A percentile compares a stretch with the other conserved stretches of the same genome.
Evolutionary conservation across 2,888 invertebrate species (phyloP).

Genomic region (Agriopis marginaria): DNA sequence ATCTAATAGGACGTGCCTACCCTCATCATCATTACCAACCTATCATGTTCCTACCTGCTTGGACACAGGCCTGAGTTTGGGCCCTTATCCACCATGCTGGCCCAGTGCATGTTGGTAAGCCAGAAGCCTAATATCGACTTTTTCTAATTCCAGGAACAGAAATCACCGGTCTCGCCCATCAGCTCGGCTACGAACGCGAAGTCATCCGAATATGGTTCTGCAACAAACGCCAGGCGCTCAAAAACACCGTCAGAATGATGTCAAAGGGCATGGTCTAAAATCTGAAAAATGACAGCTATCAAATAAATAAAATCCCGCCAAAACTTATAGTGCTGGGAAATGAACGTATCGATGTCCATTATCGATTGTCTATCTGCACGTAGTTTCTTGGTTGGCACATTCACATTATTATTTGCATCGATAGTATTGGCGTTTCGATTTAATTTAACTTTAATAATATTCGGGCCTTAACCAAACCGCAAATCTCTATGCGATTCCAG

Average conservation of each 20-base stretch:
- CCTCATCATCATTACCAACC: too few species aligned
- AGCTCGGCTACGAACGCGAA: slow-evolving; percentile 98
- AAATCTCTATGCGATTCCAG: slow-evolving; percentile 79
- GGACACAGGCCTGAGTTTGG: too few species aligned
- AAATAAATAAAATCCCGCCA: slow-evolving; percentile 36
- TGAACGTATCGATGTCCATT: slow-evolving; percentile 48
- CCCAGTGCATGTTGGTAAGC: too few species aligned
- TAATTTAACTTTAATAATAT: slow-evolving; percentile 53
- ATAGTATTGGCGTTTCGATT: slow-evolving; percentile 54
- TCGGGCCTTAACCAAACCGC: slow-evolving; percentile 69
- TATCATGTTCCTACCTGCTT: too few species aligned
- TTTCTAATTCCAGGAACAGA: slow-evolving; percentile 91
- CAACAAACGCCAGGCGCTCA: slow-evolving; percentile 98
- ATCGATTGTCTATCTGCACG: slow-evolving; percentile 61
- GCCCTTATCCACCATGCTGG: too few species aligned
- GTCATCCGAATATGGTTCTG: slow-evolving; percentile 99
- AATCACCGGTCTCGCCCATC: slow-evolving; percentile 97
- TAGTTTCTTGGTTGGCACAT: slow-evolving; percentile 59
- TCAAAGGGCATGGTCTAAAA: slow-evolving; percentile 93
- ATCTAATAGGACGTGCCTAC: too few species aligned
- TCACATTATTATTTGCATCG: slow-evolving; percentile 65
- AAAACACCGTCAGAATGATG: slow-evolving; percentile 99
- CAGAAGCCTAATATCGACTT: not conserved
- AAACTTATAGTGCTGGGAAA: slow-evolving; percentile 54
- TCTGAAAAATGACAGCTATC: slow-evolving; percentile 41